A percentile compares a stretch with the other conserved stretches of the same genome.
Evolutionary conservation across 2,888 invertebrate species (phyloP).

Genomic region (Agrilus mali): DNA sequence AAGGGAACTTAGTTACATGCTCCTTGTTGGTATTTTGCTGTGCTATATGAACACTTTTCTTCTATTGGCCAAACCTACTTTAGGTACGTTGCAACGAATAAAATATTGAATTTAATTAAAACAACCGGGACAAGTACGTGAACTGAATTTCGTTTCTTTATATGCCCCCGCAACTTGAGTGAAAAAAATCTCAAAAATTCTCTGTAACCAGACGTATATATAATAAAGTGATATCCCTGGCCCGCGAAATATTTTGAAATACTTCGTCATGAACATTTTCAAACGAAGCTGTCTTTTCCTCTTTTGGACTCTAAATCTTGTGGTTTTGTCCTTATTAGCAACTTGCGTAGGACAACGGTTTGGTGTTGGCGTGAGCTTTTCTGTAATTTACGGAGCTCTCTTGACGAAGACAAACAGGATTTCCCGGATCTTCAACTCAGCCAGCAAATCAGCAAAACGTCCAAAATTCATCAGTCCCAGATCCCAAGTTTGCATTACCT

Average conservation of each 20-base stretch:
- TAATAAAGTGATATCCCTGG: too few relatives aligned
- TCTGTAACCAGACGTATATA: too few relatives aligned
- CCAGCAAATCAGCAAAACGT: constrained; percentile 46
- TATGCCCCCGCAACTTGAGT: too few relatives aligned
- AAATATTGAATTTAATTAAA: too few relatives aligned
- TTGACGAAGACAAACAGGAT: constrained; percentile 54
- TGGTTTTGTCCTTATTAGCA: too few relatives aligned
- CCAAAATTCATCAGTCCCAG: constrained; percentile 53
- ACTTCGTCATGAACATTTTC: too few relatives aligned
- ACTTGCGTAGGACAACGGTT: constrained; percentile 47
- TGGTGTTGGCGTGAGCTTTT: constrained; percentile 52
- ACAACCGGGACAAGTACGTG: too few relatives aligned
- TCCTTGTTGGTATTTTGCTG: constrained; percentile 46
- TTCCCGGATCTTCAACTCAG: constrained; percentile 50
- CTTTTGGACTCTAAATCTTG: too few relatives aligned
- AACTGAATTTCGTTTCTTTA: too few relatives aligned
- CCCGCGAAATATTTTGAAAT: too few relatives aligned
- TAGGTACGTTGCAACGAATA: constrained; percentile 23
- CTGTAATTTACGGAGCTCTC: constrained; percentile 50
- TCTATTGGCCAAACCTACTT: constrained; percentile 43
- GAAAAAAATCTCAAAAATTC: too few relatives aligned
- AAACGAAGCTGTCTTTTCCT: too few relatives aligned
- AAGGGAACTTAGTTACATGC: constrained; percentile 49
- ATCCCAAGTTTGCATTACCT: constrained; percentile 48
- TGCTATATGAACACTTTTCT: constrained; percentile 52